Conservation (phyloP, 2,888 invertebrate genomes). For the Cheilosia scutellata region DNA sequence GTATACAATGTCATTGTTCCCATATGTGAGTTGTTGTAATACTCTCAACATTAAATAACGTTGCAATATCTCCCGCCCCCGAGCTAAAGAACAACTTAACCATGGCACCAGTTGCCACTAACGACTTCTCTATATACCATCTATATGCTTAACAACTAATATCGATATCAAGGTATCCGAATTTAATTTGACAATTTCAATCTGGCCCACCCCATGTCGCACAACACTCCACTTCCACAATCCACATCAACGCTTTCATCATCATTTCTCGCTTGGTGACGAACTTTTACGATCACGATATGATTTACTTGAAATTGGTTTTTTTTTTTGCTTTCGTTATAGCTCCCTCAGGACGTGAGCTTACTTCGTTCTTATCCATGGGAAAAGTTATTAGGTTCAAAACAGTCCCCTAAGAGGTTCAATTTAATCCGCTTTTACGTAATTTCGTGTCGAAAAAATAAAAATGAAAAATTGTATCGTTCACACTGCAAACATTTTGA, state of each 20-base stretch:
- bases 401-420: slow-evolving; percentile 66
- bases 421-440: slow-evolving; percentile 68
- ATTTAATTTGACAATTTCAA: slow-evolving; percentile 62
- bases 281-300: slow-evolving; percentile 66
- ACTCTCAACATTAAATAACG: not conserved
- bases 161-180: slow-evolving; percentile 35
- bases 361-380: not conserved
- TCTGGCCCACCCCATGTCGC: not conserved
- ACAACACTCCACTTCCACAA: no score
- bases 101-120: slow-evolving; percentile 37
- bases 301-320: slow-evolving; percentile 42
- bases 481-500: slow-evolving; percentile 47
- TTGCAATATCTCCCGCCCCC: not conserved
- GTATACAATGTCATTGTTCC: no score
- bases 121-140: slow-evolving; percentile 1
- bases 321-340: slow-evolving; percentile 33
- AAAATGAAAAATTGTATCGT: slow-evolving; percentile 30
- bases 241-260: slow-evolving; percentile 15
- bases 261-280: slow-evolving; percentile 47
- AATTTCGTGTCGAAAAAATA: slow-evolving; percentile 25
- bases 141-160: slow-evolving; percentile 21
- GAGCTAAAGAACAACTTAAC: not conserved
- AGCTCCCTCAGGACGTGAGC: slow-evolving; percentile 29
- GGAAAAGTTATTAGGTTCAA: slow-evolving; percentile 68
- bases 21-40: not conserved